Evolutionary conservation across 2,888 invertebrate genomes (phyloP).

Genomic region (Cinara cedri): DNA sequence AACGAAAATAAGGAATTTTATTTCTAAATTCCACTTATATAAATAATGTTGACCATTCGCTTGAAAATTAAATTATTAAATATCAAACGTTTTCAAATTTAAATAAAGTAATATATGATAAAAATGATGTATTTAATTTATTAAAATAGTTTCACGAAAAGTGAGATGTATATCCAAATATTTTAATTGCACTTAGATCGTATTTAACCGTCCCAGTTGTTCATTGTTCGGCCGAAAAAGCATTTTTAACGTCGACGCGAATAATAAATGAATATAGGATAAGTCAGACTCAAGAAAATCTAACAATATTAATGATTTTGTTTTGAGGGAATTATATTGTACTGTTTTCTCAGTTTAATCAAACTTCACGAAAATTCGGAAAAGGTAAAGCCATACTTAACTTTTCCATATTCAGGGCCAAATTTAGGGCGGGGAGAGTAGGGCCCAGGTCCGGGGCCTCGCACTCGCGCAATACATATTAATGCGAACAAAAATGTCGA

Average conservation of each 20-base stretch:
- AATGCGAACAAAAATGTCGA: no score
- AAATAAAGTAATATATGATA: not conserved
- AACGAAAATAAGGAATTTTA: not conserved
- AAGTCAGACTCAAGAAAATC: not conserved
- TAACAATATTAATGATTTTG: not conserved
- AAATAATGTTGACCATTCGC: not conserved
- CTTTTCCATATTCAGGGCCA: no score
- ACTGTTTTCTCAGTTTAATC: not conserved
- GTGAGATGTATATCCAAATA: not conserved
- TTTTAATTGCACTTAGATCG: not conserved
- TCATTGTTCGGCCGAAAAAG: not conserved
- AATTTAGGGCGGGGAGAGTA: no score
- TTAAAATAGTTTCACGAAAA: not conserved
- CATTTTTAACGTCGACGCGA: not conserved
- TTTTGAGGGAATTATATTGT: not conserved
- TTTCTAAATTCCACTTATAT: not conserved
- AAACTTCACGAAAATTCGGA: not conserved
- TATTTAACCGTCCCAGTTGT: not conserved
- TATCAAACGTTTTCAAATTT: not conserved
- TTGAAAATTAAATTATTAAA: constrained; percentile 1
- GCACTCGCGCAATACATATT: no score
- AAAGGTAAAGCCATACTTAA: not conserved
- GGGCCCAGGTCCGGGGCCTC: no score
- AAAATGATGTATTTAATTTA: not conserved
- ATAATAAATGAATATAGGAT: not conserved